Percentiles rank a stretch among this genome's conserved stretches.
These are phyloP conservation scores for Argya squamiceps DNA, from an alignment of 2,797 vertebrate species.

Conservation along the genomic window DNA sequence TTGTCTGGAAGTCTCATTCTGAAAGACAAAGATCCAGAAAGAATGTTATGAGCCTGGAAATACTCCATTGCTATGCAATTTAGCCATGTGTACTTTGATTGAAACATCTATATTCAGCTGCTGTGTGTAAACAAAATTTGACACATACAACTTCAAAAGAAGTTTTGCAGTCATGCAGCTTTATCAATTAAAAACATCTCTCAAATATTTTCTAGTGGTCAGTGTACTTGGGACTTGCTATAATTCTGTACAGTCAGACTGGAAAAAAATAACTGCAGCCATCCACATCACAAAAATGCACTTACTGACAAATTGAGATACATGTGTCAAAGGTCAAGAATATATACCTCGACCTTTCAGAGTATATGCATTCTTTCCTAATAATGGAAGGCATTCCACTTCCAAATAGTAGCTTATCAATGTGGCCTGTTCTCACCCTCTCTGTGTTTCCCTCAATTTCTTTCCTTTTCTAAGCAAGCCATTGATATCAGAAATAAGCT, in stretches of 20 bases:
- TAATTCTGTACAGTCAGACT: not conserved
- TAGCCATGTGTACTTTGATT: not conserved
- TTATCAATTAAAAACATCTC: not conserved
- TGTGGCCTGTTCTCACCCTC: not conserved
- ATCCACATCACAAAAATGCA: not conserved
- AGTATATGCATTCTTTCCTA: not conserved
- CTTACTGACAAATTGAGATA: not conserved
- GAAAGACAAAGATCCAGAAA: not conserved
- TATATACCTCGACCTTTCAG: not conserved
- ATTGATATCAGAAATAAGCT: not conserved
- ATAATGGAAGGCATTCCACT: not conserved
- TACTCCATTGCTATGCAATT: fast-evolving
- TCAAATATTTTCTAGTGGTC: not conserved
- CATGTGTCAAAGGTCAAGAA: not conserved
- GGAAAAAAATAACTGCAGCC: not conserved
- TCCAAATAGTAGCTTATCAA: not conserved
- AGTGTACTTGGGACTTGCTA: not conserved
- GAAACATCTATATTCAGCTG: not conserved
- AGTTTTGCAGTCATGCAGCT: not conserved
- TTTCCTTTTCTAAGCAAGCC: not conserved
- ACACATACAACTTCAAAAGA: not conserved
- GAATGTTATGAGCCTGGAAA: not conserved
- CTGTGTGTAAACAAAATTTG: not conserved
- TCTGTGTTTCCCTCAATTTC: not conserved
- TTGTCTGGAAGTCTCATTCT: not conserved